phyloP scores from a whole-genome alignment of 1,140 invertebrate genomes.

The Battus philenor region DNA sequence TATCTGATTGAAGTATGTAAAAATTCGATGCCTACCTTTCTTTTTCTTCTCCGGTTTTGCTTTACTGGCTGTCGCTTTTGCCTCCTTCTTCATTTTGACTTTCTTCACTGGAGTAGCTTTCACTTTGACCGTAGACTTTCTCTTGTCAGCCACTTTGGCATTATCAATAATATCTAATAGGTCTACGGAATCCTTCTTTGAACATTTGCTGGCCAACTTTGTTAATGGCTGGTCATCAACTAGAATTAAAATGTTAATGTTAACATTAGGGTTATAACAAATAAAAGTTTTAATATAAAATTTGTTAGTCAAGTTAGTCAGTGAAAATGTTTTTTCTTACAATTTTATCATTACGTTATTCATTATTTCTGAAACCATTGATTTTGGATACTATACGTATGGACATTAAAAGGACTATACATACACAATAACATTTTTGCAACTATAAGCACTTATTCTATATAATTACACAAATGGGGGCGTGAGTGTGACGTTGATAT shows the following conservation, averaged over 20 bases:
- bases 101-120: slow-evolving; percentile 42
- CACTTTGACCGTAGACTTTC: slow-evolving; percentile 42
- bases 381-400: too few relatives aligned
- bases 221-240: slow-evolving; percentile 59
- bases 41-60: slow-evolving; percentile 58
- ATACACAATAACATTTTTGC: too few relatives aligned
- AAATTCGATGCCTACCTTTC: slow-evolving; percentile 53
- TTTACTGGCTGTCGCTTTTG: slow-evolving; percentile 40
- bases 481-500: too few relatives aligned
- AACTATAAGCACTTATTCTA: too few relatives aligned
- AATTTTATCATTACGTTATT: too few relatives aligned
- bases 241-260: slow-evolving; percentile 23
- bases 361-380: too few relatives aligned
- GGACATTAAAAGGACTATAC: too few relatives aligned
- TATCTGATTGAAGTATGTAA: neutral
- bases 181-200: slow-evolving; percentile 56
- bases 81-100: slow-evolving; percentile 37
- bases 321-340: too few relatives aligned
- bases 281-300: too few relatives aligned
- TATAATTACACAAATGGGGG: too few relatives aligned
- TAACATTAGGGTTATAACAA: too few relatives aligned
- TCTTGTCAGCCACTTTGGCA: slow-evolving; percentile 38
- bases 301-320: too few relatives aligned
- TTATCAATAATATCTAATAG: slow-evolving; percentile 48
- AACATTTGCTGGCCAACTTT: slow-evolving; percentile 49